Percentiles rank a stretch among this genome's conserved stretches.
Evolutionary conservation across 2,797 vertebrate genomes (phyloP).

Genomic region (Coccyzus lansbergi): DNA sequence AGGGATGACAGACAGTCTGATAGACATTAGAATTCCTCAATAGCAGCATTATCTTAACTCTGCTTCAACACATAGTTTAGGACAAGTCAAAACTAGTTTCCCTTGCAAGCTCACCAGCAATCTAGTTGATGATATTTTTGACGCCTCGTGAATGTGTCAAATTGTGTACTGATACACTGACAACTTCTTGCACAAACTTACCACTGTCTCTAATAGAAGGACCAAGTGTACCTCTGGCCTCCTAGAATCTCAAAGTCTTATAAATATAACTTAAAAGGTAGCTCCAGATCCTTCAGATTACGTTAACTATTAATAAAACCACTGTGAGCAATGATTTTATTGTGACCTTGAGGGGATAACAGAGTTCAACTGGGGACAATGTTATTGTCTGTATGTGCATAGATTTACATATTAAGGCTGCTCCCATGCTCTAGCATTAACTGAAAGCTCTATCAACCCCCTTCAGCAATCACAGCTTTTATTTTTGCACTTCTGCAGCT

Average conservation of each 20-base stretch:
- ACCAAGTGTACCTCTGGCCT: not conserved
- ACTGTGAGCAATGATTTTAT: not conserved
- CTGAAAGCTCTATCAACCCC: not conserved
- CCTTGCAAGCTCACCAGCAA: not conserved
- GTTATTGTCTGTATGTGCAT: not conserved
- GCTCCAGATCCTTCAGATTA: not conserved
- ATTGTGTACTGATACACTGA: not conserved
- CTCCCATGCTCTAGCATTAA: too few species aligned
- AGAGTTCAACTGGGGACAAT: not conserved
- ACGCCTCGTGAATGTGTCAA: not conserved
- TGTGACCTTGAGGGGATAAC: not conserved
- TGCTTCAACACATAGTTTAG: not conserved
- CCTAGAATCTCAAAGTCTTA: not conserved
- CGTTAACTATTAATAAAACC: not conserved
- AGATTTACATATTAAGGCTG: slow-evolving; percentile 23
- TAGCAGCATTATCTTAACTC: not conserved
- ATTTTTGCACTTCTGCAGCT: not conserved
- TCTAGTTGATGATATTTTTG: not conserved
- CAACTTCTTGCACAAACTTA: not conserved
- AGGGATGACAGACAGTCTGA: not conserved
- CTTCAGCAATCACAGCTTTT: slow-evolving; percentile 19
- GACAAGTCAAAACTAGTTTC: not conserved
- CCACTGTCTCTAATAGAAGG: not conserved
- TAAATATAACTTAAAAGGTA: not conserved
- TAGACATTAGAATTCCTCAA: not conserved